Percentiles rank a stretch among this genome's conserved stretches.
phyloP scores from a whole-genome alignment of 1,140 invertebrate species.

The Lasaia peninsularis region DNA sequence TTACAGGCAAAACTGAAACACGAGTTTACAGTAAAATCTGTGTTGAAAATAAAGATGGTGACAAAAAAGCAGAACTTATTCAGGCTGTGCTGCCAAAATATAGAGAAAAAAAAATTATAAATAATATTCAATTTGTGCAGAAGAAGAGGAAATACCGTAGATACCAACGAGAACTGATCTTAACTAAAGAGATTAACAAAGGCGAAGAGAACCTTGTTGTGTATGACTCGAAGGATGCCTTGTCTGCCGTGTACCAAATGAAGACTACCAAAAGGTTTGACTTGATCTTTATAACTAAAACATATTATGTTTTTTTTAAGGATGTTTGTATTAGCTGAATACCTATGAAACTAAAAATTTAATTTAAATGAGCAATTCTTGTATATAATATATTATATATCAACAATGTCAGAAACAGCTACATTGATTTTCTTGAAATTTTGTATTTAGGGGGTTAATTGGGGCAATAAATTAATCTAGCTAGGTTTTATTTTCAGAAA shows the following conservation, averaged over 20 bases:
- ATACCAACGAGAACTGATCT: conserved; percentile 37
- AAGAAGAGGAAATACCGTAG: conserved; percentile 16
- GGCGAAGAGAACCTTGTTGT: conserved; percentile 43
- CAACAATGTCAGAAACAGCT: too few relatives aligned
- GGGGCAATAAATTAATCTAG: too few relatives aligned
- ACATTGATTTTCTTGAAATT: too few relatives aligned
- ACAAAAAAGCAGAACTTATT: conserved; percentile 46
- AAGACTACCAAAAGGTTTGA: conserved; percentile 32
- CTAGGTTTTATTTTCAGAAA: too few relatives aligned
- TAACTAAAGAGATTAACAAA: conserved; percentile 48
- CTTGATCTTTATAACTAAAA: conserved; percentile 1
- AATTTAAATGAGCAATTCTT: too few relatives aligned
- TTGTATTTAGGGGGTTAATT: too few relatives aligned
- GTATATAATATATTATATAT: too few relatives aligned
- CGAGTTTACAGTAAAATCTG: conserved; percentile 49
- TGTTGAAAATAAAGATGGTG: conserved; percentile 40
- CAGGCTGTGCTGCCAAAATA: conserved; percentile 54
- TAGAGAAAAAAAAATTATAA: conserved; percentile 48
- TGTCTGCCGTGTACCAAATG: conserved; percentile 46
- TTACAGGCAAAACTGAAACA: conserved; percentile 54
- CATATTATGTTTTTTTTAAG: too few relatives aligned
- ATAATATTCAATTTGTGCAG: conserved; percentile 26
- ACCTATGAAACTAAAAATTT: too few relatives aligned
- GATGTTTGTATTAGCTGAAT: too few relatives aligned
- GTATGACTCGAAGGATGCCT: conserved; percentile 41